Base-by-base conservation (phyloP, 2,888 invertebrate species). In the Himalopsyche tibetana region DNA sequence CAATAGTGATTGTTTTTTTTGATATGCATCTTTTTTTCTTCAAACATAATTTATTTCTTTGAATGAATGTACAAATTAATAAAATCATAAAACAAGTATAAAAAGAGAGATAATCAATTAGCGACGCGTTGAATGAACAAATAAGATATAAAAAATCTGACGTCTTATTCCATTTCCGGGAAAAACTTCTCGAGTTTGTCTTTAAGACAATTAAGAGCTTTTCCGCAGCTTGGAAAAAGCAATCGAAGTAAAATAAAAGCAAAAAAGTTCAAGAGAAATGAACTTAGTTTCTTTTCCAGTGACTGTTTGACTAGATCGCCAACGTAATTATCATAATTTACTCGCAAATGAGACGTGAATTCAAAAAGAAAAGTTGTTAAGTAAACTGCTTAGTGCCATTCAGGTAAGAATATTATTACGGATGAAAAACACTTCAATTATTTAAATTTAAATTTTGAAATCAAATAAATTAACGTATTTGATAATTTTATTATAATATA, bases 191-290 rank as follows among this genome's bases (percentile, higher is more conserved):
- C 69, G 40, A 79, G 36, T 38, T 55, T 84, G 74, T 79, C 79
- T 84, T 51, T 79, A 79, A 84, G 84, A 84, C 84, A 84, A 84
- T 84, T 84, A 84, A 80, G 80, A 80, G 45, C 79, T 55, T 80
- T 74, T 74, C 74, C 74, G 74, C 74, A 80, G 51, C 79, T 79
- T 84, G 9, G 79, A 55, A 84, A 84, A 55, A 80, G 80, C 28
- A 84, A 84, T 55, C 80, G 42, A 55, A 74, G 74, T 74, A 74
- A 74, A 74, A 74, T 74, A 74, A 74, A 74, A 74, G 36, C 74
- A 36, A 74, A 74, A 51, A 74, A 74, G 74, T 74, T 74, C 28
- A 74, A 74, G 74, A 38, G 74, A 74, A 74, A 74, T 36, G 74
- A 74, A 74, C 74, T 74, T 74, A 74, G 74, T 74, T 74, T 74